Conservation (phyloP, 1,140 invertebrate species). For the Bombus ignitus region DNA sequence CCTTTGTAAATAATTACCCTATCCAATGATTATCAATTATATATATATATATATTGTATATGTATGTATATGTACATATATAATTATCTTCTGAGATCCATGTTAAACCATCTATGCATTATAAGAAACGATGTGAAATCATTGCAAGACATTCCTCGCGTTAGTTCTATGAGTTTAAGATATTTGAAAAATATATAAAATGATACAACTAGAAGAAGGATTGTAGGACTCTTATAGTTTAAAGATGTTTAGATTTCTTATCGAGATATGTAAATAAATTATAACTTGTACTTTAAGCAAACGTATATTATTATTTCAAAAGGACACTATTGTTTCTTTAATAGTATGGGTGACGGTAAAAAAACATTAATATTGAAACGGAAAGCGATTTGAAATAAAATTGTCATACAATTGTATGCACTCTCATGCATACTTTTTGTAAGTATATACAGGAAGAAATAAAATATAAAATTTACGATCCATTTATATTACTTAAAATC, state of each 20-base stretch:
- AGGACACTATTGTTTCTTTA: neutral
- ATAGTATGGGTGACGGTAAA: neutral
- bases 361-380: neutral
- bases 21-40: too few species aligned
- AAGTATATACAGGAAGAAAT: slow-evolving; percentile 1
- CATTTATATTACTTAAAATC: slow-evolving; percentile 33
- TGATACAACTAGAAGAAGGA: neutral
- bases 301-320: slow-evolving; percentile 10
- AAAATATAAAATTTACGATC: slow-evolving; percentile 19
- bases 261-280: slow-evolving; percentile 6
- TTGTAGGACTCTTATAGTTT: neutral
- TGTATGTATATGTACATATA: neutral
- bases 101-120: neutral
- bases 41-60: too few species aligned
- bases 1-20: too few species aligned
- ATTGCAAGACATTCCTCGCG: slow-evolving; percentile 18
- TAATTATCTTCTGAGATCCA: neutral
- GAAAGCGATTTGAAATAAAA: slow-evolving; percentile 1
- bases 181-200: neutral
- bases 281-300: neutral
- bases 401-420: neutral
- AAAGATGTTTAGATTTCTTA: neutral
- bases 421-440: neutral
- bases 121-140: neutral
- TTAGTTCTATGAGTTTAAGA: slow-evolving; percentile 1